Evolutionary conservation across 2,113 vertebrate genomes (phyloP).

Genomic region (Corvus moneduloides): DNA sequence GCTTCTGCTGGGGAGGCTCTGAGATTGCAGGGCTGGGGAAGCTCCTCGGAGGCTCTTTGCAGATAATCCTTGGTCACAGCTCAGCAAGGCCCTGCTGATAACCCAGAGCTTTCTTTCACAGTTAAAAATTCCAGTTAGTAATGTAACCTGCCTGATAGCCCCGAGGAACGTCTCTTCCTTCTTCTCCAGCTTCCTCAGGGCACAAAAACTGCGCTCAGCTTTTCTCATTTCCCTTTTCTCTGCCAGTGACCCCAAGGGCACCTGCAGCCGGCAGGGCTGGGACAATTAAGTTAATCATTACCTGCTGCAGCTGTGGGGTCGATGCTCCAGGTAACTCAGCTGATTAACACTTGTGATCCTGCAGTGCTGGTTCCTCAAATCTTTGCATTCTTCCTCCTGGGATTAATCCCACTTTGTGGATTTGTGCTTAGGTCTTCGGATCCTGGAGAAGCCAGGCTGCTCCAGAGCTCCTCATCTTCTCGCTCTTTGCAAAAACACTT

Average conservation of each 20-base stretch:
- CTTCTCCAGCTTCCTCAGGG: background rate
- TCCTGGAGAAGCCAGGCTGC: background rate
- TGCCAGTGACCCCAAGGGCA: background rate
- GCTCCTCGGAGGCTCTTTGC: background rate
- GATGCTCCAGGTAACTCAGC: background rate
- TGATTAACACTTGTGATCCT: background rate
- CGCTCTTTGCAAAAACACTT: background rate
- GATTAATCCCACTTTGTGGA: background rate
- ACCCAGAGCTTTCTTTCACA: background rate
- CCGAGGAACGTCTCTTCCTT: background rate
- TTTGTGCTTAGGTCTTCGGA: background rate
- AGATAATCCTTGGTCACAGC: background rate
- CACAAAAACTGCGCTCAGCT: background rate
- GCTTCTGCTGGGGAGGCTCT: background rate
- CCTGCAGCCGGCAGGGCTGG: background rate
- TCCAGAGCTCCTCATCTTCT: background rate
- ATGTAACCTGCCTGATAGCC: background rate
- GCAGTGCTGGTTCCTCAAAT: background rate
- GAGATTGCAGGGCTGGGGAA: background rate
- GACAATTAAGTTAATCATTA: background rate
- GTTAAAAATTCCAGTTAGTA: background rate
- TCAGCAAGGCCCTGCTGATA: background rate
- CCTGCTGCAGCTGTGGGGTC: accelerated
- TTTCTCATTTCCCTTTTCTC: background rate
- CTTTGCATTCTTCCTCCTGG: background rate